Evolutionary conservation across 92 coral and sea anemone genomes (phyloP), one percentile per base, ranked within the genome.

Genomic region (Paramuricea clavata): DNA sequence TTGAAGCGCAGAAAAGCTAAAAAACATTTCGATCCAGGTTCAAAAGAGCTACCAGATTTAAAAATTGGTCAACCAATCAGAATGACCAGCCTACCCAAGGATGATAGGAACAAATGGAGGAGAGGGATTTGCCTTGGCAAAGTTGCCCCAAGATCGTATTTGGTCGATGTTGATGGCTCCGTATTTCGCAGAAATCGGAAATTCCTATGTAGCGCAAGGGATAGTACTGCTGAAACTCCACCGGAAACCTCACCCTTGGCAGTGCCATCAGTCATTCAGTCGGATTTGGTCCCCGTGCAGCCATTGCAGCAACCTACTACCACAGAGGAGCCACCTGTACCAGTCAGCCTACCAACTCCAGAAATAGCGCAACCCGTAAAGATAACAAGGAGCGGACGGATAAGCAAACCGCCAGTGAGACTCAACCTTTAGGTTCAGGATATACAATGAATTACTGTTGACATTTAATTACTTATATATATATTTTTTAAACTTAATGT

Each of bases 41-140:
- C 88, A 64, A 88, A 83, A 83, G 85, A 83, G 28, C 78, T 77
- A 32, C 92, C 82, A 28, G 84, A 81, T 22, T 86, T 89, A 36
- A 33, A 60, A 7, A 54, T 68, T 76, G 92, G 88, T 56, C 88
- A 89, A 50, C 87, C 88, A 42, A 82, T 81, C 49, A 73, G 83
- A 21, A 60, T 88, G 74, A 78, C 43, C 26, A 27, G 52, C 26
- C 49, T 47, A 33, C 75, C 76, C 5, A 41, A 54, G 27, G 80
- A 32, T 76, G 47, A 69, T 0, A 31, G 5, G 81, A 82, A 85
- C 49, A 76, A 85, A 26, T 89, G 92, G 89, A 89, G 49, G 87
- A 89, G 35, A 49, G 89, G 86, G 52, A 67, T 83, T 62, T 73
- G 84, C 31, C 12, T 83, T 12, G 34, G 44, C 89, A 80, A 85